Evolutionary conservation across 2,888 invertebrate species (phyloP), one percentile per base, ranked within the genome.

Genomic region (Platycheirus rosarum): DNA sequence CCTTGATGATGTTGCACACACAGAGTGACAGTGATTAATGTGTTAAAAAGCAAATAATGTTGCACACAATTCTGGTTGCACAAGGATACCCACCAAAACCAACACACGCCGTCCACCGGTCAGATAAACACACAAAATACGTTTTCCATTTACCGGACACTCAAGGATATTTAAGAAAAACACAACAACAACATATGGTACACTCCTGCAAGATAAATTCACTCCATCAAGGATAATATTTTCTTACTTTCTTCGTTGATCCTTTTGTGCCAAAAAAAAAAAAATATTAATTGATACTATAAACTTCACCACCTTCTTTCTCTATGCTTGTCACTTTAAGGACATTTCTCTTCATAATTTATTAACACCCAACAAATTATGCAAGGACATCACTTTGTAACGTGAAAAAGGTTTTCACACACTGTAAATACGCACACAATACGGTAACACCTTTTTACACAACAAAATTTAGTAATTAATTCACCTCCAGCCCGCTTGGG

Each of bases 1-100:
- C 60, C 60, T 66, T 20, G 44, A 8, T 46, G 26, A 60, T 20
- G 63, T 40, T 66, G 71, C 60, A 60, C 57, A 48, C 60, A 49
- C 60, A 44, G 8, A 18, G 37, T 68, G 76, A 76, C 77, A 82
- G 48, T 82, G 82, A 82, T 77, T 49, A 76, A 82, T 82, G 76
- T 46, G 40, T 29, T 13, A 7, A 23, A 23, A 40, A 40, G 40
- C 42, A 44, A 66, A 32, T 32, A 57, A 40, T 48, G 46, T 75
- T 70, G 75, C 80, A 55, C 80, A 55, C 55, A 75, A 65, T 70
- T 49, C 51, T 80, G n/a, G n/a, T n/a, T 40, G 53, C 55, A 60
- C 37, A 32, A 42, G 37, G 48, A 63, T 14, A 7, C 6, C 4
- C 3, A 32, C 16, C 37, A 23, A 20, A 40, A 40, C 11, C 37